A percentile compares a stretch with the other conserved stretches of the same genome.
These are phyloP conservation scores for Tursiops truncatus DNA, from an alignment of 2,113 vertebrate species.

Conservation along the genomic window DNA sequence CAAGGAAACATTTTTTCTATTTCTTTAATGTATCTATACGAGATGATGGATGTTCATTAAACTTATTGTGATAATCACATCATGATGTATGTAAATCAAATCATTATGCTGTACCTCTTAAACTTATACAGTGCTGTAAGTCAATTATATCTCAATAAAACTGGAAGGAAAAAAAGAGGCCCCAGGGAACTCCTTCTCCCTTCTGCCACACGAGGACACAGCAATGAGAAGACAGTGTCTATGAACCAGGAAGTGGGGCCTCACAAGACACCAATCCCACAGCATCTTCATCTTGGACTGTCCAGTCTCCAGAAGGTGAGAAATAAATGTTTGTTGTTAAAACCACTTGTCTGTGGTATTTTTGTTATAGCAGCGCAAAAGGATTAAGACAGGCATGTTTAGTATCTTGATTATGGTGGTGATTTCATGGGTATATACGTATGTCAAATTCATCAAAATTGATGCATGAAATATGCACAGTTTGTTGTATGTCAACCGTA, in stretches of 20 bases:
- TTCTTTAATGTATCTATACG: neutral
- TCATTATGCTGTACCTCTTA: neutral
- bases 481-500: neutral
- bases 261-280: neutral
- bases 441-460: neutral
- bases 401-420: neutral
- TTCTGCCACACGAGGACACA: accelerated
- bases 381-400: neutral
- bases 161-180: neutral
- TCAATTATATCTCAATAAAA: neutral
- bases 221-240: neutral
- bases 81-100: neutral
- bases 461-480: neutral
- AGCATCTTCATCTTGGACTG: neutral
- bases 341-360: neutral
- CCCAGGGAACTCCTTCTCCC: neutral
- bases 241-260: neutral
- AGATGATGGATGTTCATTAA: neutral
- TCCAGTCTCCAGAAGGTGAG: neutral
- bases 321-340: neutral
- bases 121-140: neutral
- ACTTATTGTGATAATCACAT: neutral
- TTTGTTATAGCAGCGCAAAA: neutral
- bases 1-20: neutral
- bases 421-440: neutral